These are phyloP conservation scores for Odontamblyopus lacepedii DNA, from an alignment of 2,797 vertebrate species.

Conservation along the genomic window DNA sequence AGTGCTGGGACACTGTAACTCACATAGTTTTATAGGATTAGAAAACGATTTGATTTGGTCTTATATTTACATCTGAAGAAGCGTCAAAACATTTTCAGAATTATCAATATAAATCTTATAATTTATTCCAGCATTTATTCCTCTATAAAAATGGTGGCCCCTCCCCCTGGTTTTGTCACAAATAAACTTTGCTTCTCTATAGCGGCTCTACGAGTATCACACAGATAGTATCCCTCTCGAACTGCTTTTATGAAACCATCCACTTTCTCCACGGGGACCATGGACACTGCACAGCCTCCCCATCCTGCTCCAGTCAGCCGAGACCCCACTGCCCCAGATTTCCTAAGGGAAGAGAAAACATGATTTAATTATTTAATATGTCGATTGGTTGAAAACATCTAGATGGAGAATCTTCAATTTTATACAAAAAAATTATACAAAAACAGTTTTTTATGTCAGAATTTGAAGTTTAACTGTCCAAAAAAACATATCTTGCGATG, in stretches of 20 bases:
- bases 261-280: constrained; percentile 86
- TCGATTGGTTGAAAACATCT: no score
- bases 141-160: constrained; percentile 86
- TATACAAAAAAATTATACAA: not conserved
- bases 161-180: constrained; percentile 89
- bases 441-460: no score
- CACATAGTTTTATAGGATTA: not conserved
- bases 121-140: constrained; percentile 46
- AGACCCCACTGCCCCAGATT: constrained; percentile 89
- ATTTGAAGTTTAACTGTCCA: no score
- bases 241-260: constrained; percentile 85
- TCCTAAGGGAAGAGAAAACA: constrained; percentile 70
- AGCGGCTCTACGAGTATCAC: constrained; percentile 66
- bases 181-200: constrained; percentile 84
- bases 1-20: not conserved
- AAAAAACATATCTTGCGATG: no score
- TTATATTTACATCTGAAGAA: not conserved
- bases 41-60: not conserved
- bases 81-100: not conserved
- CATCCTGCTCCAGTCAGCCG: constrained; percentile 96
- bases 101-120: not conserved
- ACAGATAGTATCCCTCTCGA: constrained; percentile 82
- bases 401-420: not conserved
- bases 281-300: constrained; percentile 95
- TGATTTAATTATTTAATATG: not conserved